Percentiles rank a stretch among this genome's conserved stretches.
Evolutionary conservation across 2,113 vertebrate species (phyloP).

Genomic region (Gasterosteus aculeatus): DNA sequence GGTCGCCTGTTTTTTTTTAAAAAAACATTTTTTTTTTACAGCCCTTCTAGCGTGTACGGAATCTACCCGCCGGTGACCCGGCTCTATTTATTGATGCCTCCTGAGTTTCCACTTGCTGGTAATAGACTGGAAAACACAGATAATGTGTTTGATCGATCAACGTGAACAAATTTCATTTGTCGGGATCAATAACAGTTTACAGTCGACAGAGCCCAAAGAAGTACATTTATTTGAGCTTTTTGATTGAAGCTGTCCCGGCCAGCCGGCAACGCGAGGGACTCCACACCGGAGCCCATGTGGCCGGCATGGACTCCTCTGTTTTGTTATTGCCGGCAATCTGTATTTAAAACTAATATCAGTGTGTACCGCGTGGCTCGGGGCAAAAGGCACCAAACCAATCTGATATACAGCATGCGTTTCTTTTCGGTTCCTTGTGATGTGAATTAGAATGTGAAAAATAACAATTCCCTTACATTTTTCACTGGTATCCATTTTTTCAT

Average conservation of each 20-base stretch:
- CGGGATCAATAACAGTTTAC: constrained; percentile 99
- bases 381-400: constrained; percentile 83
- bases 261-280: constrained; percentile 80
- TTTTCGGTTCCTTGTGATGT: constrained; percentile 78
- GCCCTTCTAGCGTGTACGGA: constrained; percentile 77
- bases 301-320: constrained; percentile 79
- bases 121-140: constrained; percentile 95
- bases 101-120: constrained; percentile 92
- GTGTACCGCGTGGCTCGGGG: constrained; percentile 83
- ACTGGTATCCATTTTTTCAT: constrained; percentile 79
- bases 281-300: constrained; percentile 78
- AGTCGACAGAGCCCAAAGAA: constrained; percentile 94
- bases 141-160: constrained; percentile 99
- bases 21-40: constrained; percentile 49
- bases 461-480: constrained; percentile 80
- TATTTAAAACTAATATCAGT: constrained; percentile 91
- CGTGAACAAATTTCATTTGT: constrained; percentile 99
- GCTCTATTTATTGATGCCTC: constrained; percentile 87
- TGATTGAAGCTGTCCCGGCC: constrained; percentile 91
- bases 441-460: constrained; percentile 87
- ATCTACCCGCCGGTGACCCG: constrained; percentile 84
- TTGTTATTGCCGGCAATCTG: constrained; percentile 87
- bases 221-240: constrained; percentile 92
- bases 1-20: constrained; percentile 59
- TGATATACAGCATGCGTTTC: constrained; percentile 82